These are phyloP conservation scores for Mesoclemmys tuberculata DNA, from an alignment of 2,113 vertebrate genomes.

Conservation along the genomic window DNA sequence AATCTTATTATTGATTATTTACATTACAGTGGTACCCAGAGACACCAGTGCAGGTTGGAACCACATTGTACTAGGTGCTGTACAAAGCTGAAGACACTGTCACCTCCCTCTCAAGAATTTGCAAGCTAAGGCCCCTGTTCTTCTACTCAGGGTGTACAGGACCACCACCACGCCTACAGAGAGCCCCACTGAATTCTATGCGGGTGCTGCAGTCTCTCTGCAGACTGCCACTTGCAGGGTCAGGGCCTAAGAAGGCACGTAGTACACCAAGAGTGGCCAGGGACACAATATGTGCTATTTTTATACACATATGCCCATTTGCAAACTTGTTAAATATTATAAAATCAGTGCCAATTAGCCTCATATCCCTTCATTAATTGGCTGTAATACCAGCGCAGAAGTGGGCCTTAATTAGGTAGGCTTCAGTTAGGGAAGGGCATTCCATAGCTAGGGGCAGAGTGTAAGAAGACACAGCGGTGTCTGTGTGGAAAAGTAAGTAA, in stretches of 20 bases:
- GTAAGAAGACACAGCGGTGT: fast-evolving
- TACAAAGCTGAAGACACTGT: no score
- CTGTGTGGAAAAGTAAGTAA: background rate
- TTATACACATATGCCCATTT: background rate
- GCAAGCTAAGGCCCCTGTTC: no score
- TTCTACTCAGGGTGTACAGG: no score
- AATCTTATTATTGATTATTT: background rate
- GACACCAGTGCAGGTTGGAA: background rate
- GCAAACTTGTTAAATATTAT: background rate
- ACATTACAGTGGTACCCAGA: background rate
- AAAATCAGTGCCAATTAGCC: background rate
- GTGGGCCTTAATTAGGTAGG: background rate
- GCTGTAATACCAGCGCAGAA: background rate
- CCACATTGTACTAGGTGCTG: background rate
- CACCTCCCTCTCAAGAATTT: no score
- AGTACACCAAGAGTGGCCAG: background rate
- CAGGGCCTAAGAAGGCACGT: background rate
- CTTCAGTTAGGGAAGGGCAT: background rate
- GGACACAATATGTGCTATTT: background rate
- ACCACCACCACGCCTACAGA: no score
- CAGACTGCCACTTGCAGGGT: no score
- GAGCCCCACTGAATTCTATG: no score
- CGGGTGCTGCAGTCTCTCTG: background rate
- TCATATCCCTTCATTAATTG: background rate
- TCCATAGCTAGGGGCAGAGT: background rate